phyloP scores from a whole-genome alignment of 1,140 invertebrate genomes.

The Ceratina calcarata region DNA sequence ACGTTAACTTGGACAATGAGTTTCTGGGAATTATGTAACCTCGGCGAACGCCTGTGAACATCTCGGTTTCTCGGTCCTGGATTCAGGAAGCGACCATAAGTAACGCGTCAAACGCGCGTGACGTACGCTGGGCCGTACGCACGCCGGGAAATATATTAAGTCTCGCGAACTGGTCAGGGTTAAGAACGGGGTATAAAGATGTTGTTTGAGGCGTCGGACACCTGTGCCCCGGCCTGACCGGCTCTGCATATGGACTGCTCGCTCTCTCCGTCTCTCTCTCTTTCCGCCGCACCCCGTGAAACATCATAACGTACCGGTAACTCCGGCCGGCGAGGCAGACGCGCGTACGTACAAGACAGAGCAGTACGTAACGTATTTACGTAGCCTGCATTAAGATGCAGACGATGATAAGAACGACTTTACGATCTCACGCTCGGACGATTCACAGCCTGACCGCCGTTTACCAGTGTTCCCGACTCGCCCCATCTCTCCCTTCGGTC shows the following conservation, averaged over 20 bases:
- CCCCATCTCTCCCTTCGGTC: conserved; percentile 21
- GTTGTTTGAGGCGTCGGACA: conserved; percentile 73
- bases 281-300: conserved; percentile 38
- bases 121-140: conserved; percentile 27
- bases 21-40: neutral
- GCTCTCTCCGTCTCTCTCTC: conserved; percentile 36
- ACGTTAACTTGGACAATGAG: no score
- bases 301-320: conserved; percentile 45
- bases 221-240: conserved; percentile 64
- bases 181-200: conserved; percentile 70
- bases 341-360: conserved; percentile 55
- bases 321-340: conserved; percentile 26
- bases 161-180: conserved; percentile 56
- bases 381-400: conserved; percentile 78
- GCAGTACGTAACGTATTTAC: conserved; percentile 66
- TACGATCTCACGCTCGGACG: conserved; percentile 80
- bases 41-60: neutral
- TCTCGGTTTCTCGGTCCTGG: neutral
- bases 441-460: conserved; percentile 77
- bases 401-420: conserved; percentile 78
- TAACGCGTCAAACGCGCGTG: conserved; percentile 43
- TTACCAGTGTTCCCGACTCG: conserved; percentile 71
- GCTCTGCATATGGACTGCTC: conserved; percentile 64
- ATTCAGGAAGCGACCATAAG: conserved; percentile 14
- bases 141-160: conserved; percentile 69